Base-by-base conservation (phyloP, 2,888 invertebrate genomes). In the Pyrochroa serraticornis region DNA sequence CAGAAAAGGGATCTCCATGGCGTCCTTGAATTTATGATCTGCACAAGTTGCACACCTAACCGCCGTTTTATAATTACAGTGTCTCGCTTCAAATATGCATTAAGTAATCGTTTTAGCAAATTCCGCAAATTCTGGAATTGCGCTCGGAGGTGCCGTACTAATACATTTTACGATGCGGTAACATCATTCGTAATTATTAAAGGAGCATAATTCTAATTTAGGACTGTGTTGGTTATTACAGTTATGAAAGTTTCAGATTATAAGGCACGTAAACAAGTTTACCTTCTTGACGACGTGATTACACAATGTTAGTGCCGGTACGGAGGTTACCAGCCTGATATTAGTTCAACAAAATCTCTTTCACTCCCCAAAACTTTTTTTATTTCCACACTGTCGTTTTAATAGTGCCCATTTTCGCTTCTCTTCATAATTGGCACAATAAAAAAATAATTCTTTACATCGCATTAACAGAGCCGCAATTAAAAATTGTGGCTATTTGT, bases 171-270 rank as follows among this genome's bases (percentile, higher is more conserved):
- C 66, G 67, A 69, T 64, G 67, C 70, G 68, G 68, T 61, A 68
- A 68, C 72, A 64, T 69, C 66, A 67, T 69, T 65, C 67, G 66
- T 66, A 71, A 72, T 72, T 71, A 72, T 71, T 68, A 71, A 69
- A 68, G 68, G 54, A 61, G 66, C 61, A 69, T 69, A 70, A 70
- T 67, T 70, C 68, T 68, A 68, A 70, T 70, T 68, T 69, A 62
- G 33, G 60, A 65, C 64, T 59, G 62, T 63, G 63, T 60, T 51
- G 65, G 67, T 62, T 67, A 68, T 70, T 70, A 64, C 67, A 65
- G 63, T 67, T 67, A 61, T 61, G 68, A 65, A 68, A 68, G 62
- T 68, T 68, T 58, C 53, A 58, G 66, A 59, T 67, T 68, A 67
- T 63, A 61, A 66, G 60, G 54, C 59, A 60, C 60, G 62, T 66